phyloP scores from a whole-genome alignment of 2,797 vertebrate species.

The Gadopsis bispinosus region DNA sequence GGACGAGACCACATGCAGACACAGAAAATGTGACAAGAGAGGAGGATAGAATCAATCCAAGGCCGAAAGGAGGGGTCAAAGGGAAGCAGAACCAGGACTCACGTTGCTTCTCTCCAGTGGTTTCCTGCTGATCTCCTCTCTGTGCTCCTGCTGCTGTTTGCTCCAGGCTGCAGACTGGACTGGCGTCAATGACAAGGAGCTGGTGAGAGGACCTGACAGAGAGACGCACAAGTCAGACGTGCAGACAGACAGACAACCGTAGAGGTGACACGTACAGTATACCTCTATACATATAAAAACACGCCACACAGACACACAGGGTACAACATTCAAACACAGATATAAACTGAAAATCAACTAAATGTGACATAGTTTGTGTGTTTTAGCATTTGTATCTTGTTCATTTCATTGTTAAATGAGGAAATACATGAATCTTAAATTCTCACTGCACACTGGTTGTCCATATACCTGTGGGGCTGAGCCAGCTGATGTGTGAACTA shows the following conservation, averaged over 20 bases:
- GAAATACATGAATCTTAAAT: not conserved
- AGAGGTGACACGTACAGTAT: slow-evolving; percentile 45
- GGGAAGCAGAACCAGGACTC: not conserved
- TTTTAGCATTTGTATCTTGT: not conserved
- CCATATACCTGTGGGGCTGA: slow-evolving; percentile 82
- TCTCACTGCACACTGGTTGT: not conserved
- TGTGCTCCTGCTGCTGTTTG: slow-evolving; percentile 85
- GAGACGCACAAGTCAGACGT: slow-evolving; percentile 73
- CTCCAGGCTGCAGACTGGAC: slow-evolving; percentile 91
- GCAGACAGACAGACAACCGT: slow-evolving; percentile 36
- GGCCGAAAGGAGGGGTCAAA: not conserved
- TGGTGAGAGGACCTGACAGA: slow-evolving; percentile 83
- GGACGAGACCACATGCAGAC: not conserved
- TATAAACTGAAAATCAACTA: slow-evolving; percentile 3
- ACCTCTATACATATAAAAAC: slow-evolving; percentile 9
- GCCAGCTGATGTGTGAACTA: slow-evolving; percentile 88
- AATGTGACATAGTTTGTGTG: not conserved
- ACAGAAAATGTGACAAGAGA: not conserved
- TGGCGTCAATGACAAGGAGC: slow-evolving; percentile 85
- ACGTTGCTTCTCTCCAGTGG: slow-evolving; percentile 89
- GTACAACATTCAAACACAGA: slow-evolving; percentile 24
- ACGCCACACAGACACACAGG: slow-evolving; percentile 11
- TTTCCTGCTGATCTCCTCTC: slow-evolving; percentile 86
- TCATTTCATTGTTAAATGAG: not conserved
- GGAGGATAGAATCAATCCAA: not conserved